These are phyloP conservation scores for Ochotona curzoniae DNA, from an alignment of 2,113 vertebrate genomes.

Conservation along the genomic window DNA sequence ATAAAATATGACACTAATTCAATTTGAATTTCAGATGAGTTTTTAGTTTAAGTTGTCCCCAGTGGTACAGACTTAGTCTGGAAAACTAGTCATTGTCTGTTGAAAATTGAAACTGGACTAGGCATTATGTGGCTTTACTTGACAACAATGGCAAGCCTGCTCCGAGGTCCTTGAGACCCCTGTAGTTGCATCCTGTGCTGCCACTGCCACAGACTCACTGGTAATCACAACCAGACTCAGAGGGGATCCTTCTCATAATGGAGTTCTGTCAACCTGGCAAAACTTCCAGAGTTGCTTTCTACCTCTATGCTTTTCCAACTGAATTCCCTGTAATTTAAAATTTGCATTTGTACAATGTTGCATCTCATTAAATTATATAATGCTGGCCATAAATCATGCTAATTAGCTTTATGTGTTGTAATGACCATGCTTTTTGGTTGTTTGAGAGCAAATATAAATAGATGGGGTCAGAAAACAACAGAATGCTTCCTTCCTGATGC, in stretches of 20 bases:
- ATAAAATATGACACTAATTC: neutral
- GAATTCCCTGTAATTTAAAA: neutral
- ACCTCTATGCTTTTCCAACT: neutral
- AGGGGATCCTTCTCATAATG: neutral
- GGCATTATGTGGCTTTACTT: neutral
- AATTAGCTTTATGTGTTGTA: neutral
- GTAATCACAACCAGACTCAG: neutral
- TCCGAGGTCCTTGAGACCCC: neutral
- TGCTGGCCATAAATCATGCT: neutral
- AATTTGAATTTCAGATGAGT: neutral
- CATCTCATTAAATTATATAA: neutral
- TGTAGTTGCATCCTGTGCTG: rapidly evolving
- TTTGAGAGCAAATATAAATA: neutral
- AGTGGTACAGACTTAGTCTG: neutral
- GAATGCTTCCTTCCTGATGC: neutral
- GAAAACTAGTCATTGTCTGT: neutral
- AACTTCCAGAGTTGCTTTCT: neutral
- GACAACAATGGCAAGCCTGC: neutral
- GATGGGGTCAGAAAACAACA: too few relatives aligned
- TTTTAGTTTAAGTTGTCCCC: neutral
- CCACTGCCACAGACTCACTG: neutral
- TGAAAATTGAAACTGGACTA: neutral
- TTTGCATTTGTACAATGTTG: neutral
- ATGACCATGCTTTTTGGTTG: neutral
- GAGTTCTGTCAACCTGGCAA: rapidly evolving